Evolutionary conservation across 2,113 vertebrate genomes (phyloP).

Genomic region (Anser cygnoides): DNA sequence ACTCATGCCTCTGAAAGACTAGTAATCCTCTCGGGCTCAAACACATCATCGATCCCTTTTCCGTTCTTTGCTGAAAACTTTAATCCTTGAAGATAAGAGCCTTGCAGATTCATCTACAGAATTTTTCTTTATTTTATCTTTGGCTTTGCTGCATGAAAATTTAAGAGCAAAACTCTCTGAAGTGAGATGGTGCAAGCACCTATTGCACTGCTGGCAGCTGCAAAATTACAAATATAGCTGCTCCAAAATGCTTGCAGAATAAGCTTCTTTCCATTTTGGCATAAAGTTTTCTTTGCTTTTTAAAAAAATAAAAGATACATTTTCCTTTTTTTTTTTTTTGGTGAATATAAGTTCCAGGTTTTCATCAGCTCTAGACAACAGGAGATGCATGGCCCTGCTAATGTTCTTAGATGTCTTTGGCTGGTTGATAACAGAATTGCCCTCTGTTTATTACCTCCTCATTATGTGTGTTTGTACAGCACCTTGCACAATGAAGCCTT

Average conservation of each 20-base stretch:
- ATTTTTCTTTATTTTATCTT: neutral
- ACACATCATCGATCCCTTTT: neutral
- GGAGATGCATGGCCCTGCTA: neutral
- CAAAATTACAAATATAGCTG: neutral
- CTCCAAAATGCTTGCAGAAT: neutral
- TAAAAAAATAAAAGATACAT: neutral
- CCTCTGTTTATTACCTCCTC: neutral
- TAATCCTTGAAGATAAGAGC: neutral
- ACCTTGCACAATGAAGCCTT: neutral
- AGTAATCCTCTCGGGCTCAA: neutral
- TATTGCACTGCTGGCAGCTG: neutral
- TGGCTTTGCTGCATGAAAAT: neutral
- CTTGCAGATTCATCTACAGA: neutral
- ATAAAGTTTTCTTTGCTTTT: neutral
- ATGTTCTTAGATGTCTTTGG: neutral
- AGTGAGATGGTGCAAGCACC: neutral
- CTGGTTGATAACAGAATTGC: neutral
- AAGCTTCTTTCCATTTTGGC: neutral
- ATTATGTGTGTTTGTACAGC: neutral
- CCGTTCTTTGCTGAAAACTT: neutral
- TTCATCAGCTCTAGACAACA: neutral
- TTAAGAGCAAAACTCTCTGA: neutral
- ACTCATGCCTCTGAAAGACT: neutral
- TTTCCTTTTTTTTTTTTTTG: neutral
- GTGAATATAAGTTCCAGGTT: neutral